Conservation (phyloP, 1,140 invertebrate genomes). For the Drosophila burlai region DNA sequence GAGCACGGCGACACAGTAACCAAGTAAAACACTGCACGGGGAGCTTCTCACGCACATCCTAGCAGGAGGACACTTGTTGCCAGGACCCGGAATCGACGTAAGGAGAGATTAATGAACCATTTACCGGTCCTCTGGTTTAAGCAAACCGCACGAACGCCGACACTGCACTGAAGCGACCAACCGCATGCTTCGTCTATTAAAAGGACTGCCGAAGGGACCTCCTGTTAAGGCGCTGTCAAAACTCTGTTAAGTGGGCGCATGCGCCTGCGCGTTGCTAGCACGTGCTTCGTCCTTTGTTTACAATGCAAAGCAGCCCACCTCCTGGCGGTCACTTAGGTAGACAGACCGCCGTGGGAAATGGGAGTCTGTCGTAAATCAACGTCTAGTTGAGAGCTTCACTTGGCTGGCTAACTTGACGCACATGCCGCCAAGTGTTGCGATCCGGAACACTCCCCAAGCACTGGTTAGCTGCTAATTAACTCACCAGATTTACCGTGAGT, state of each 20-base stretch:
- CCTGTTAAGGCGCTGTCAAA: constrained; percentile 46
- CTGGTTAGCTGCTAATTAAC: constrained; percentile 15
- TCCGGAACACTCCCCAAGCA: background rate
- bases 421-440: background rate
- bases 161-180: constrained; percentile 38
- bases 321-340: background rate
- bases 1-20: constrained; percentile 26
- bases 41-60: constrained; percentile 40
- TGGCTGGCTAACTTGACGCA: background rate
- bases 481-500: background rate
- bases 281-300: constrained; percentile 65
- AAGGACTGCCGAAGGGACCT: constrained; percentile 5
- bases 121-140: background rate
- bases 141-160: constrained; percentile 30
- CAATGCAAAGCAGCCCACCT: constrained; percentile 22
- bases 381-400: constrained; percentile 2
- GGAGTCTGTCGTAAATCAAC: background rate
- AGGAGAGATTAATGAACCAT: background rate
- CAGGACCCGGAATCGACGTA: constrained; percentile 17
- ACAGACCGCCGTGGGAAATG: background rate
- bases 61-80: constrained; percentile 60
- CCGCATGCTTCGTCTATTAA: constrained; percentile 39
- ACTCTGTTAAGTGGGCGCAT: constrained; percentile 51
- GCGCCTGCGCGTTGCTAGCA: constrained; percentile 35
- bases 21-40: constrained; percentile 19